These are phyloP conservation scores for Myotis findleyi DNA, from an alignment of 2,797 vertebrate species.

Conservation along the genomic window DNA sequence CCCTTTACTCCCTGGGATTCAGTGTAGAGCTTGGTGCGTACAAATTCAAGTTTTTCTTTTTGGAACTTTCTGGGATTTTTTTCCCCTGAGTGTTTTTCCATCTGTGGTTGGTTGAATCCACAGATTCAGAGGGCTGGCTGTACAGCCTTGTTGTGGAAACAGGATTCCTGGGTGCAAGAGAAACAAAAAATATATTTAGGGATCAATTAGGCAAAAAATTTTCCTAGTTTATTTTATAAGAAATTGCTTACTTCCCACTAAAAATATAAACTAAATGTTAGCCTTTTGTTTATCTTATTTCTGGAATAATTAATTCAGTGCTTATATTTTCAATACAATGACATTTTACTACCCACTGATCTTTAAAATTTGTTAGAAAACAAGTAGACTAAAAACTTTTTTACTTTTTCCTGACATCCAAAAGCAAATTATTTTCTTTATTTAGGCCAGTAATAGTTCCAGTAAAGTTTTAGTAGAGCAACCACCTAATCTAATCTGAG, in stretches of 20 bases:
- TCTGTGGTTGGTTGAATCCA: neutral
- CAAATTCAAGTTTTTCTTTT: neutral
- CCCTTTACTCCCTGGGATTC: neutral
- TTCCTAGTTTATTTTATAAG: neutral
- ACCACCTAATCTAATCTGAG: neutral
- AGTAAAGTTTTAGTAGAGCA: neutral
- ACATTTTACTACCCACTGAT: neutral
- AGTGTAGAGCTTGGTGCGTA: neutral
- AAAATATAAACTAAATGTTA: neutral
- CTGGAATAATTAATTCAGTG: neutral
- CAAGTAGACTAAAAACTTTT: neutral
- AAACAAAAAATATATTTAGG: neutral
- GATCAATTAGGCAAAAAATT: neutral
- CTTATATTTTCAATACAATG: neutral
- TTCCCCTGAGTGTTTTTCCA: neutral
- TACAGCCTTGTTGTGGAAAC: neutral
- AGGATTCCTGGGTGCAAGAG: neutral
- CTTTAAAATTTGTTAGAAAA: slow-evolving; percentile 13
- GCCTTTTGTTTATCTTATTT: neutral
- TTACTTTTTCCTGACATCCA: neutral
- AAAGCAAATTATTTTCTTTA: neutral
- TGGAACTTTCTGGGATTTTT: neutral
- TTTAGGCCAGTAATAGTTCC: neutral
- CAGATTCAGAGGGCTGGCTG: neutral
- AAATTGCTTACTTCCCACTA: neutral